phyloP scores from a whole-genome alignment of 2,113 vertebrate genomes.

The Vulpes lagopus region DNA sequence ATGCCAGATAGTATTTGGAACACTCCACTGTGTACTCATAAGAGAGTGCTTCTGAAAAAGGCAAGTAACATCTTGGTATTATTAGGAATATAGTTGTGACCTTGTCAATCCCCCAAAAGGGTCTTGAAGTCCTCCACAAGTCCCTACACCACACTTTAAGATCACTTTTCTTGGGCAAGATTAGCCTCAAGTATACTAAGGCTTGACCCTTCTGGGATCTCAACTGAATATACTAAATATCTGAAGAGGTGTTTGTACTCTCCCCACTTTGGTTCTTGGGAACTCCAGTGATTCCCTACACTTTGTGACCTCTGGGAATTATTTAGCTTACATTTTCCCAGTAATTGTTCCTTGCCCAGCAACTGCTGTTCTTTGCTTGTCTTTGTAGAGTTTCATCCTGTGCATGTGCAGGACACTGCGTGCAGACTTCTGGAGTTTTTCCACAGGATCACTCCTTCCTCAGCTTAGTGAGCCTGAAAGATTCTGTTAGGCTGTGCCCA shows the following conservation, averaged over 20 bases:
- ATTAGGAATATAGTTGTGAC: background rate
- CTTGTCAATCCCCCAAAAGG: background rate
- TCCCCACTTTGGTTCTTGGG: background rate
- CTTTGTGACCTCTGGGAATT: background rate
- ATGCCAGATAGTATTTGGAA: background rate
- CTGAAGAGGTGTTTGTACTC: background rate
- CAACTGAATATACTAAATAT: background rate
- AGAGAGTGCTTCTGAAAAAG: constrained; percentile 4
- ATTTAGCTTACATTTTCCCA: background rate
- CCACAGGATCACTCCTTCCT: background rate
- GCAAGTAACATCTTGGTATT: background rate
- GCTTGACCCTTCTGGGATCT: background rate
- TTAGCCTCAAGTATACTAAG: background rate
- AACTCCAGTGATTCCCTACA: background rate
- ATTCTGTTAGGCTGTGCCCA: background rate
- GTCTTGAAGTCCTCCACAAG: background rate
- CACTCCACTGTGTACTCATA: background rate
- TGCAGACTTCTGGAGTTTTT: background rate
- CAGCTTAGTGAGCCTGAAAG: background rate
- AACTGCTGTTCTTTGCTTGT: background rate
- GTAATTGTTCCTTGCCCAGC: background rate
- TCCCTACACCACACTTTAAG: background rate
- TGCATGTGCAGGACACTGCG: background rate
- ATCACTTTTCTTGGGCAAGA: background rate
- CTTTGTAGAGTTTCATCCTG: background rate